Conservation (phyloP, 2,888 invertebrate species). For the Drosophila phalerata region DNA sequence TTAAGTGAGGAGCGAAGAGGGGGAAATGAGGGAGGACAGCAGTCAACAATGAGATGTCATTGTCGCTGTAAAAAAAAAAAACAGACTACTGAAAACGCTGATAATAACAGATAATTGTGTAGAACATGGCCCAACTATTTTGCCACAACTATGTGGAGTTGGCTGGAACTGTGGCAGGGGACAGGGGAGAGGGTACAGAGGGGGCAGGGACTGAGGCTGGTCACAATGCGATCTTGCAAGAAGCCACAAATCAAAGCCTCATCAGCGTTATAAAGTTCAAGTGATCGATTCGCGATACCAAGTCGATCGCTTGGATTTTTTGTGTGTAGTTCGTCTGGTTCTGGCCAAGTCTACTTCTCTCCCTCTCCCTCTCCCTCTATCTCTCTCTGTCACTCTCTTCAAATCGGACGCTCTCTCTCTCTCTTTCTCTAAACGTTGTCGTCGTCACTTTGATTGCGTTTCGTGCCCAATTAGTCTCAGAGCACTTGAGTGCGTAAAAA, state of each 20-base stretch:
- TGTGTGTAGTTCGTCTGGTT: slow-evolving; percentile 13
- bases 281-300: slow-evolving; percentile 71
- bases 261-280: slow-evolving; percentile 80
- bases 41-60: slow-evolving; percentile 73
- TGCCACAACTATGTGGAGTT: slow-evolving; percentile 47
- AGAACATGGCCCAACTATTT: slow-evolving; percentile 83
- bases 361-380: slow-evolving; percentile 17
- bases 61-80: slow-evolving; percentile 42
- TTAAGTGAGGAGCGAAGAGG: background rate
- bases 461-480: slow-evolving; percentile 85
- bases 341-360: slow-evolving; percentile 11
- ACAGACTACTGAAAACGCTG: slow-evolving; percentile 62
- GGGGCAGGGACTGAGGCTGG: slow-evolving; percentile 12
- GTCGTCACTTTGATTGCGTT: slow-evolving; percentile 83
- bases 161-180: background rate
- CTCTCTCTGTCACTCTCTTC: slow-evolving; percentile 7
- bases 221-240: slow-evolving; percentile 35
- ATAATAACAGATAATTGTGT: slow-evolving; percentile 85
- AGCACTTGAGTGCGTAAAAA: slow-evolving; percentile 85
- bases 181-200: background rate
- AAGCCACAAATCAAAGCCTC: slow-evolving; percentile 76
- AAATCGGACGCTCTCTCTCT: background rate
- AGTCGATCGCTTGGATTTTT: slow-evolving; percentile 46
- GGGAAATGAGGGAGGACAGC: background rate
- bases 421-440: slow-evolving; percentile 52